Percentiles rank a stretch among this genome's conserved stretches.
These are phyloP conservation scores for Halocaridina rubra DNA, from an alignment of 2,888 invertebrate species.

Conservation along the genomic window DNA sequence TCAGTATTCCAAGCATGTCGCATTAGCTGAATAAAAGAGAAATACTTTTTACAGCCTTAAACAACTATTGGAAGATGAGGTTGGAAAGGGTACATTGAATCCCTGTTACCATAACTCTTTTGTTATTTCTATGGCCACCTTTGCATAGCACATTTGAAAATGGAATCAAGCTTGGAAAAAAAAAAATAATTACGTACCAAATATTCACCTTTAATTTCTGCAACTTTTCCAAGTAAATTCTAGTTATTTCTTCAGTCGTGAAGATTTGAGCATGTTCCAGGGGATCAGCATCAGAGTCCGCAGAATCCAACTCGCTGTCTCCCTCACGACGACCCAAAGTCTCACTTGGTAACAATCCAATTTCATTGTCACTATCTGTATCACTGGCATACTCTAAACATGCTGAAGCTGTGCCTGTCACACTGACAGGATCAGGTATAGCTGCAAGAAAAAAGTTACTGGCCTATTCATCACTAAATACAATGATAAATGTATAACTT, in stretches of 20 bases:
- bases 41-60: too few relatives aligned
- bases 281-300: conserved; percentile 56
- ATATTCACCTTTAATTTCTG: conserved; percentile 55
- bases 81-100: too few relatives aligned
- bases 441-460: conserved; percentile 13
- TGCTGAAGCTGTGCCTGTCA: conserved; percentile 73
- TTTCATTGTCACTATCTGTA: conserved; percentile 80
- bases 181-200: background rate
- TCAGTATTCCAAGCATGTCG: too few relatives aligned
- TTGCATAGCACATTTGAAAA: too few relatives aligned
- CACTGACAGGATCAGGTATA: conserved; percentile 70
- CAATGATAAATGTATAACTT: too few relatives aligned
- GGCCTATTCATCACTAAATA: too few relatives aligned
- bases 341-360: conserved; percentile 70
- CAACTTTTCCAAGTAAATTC: conserved; percentile 54
- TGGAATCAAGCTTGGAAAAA: background rate
- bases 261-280: conserved; percentile 86
- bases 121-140: too few relatives aligned
- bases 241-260: conserved; percentile 80
- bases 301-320: conserved; percentile 58
- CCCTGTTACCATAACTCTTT: too few relatives aligned
- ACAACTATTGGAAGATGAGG: too few relatives aligned
- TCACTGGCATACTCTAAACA: conserved; percentile 79
- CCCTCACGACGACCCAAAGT: conserved; percentile 31
- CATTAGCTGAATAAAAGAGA: too few relatives aligned